phyloP scores from a whole-genome alignment of 2,888 invertebrate genomes.

The Euzetes globulus region DNA sequence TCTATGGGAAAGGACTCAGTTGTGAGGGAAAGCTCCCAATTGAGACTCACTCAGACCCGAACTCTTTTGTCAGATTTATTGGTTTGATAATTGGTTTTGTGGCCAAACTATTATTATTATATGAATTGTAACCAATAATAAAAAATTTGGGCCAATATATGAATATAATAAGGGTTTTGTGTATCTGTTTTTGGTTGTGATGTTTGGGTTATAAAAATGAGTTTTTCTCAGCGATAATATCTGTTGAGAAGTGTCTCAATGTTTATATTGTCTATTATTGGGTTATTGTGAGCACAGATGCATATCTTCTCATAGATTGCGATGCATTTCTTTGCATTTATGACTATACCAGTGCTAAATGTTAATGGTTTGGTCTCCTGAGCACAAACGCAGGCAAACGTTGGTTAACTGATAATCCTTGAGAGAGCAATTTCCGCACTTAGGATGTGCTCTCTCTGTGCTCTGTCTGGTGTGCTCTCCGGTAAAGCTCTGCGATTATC shows the following conservation, averaged over 20 bases:
- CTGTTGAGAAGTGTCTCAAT: slow-evolving; percentile 6
- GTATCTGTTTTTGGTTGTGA: not conserved
- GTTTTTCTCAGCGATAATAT: not conserved
- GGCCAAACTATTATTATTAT: slow-evolving; percentile 1
- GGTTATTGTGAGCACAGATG: slow-evolving; percentile 15
- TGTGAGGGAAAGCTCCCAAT: not conserved
- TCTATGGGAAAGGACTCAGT: not conserved
- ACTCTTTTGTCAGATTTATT: not conserved
- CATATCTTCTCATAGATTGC: slow-evolving; percentile 7
- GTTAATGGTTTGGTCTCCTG: slow-evolving; percentile 25
- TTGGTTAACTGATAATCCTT: slow-evolving; percentile 26
- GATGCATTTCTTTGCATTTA: not conserved
- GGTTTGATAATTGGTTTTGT: not conserved
- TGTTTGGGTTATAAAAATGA: not conserved
- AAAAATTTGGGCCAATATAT: not conserved
- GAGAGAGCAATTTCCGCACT: slow-evolving; percentile 25
- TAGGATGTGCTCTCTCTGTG: slow-evolving; percentile 7
- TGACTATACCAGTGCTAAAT: slow-evolving; percentile 8
- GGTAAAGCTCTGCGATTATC: slow-evolving; percentile 15
- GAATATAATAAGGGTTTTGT: not conserved
- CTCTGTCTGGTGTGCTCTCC: slow-evolving; percentile 1
- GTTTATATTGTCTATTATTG: slow-evolving; percentile 14
- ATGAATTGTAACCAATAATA: slow-evolving; percentile 1
- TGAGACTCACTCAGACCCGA: not conserved
- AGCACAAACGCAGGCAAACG: slow-evolving; percentile 6